These are phyloP conservation scores for Sebastes hopkinsi DNA, from an alignment of 2,797 vertebrate species.

Conservation along the genomic window DNA sequence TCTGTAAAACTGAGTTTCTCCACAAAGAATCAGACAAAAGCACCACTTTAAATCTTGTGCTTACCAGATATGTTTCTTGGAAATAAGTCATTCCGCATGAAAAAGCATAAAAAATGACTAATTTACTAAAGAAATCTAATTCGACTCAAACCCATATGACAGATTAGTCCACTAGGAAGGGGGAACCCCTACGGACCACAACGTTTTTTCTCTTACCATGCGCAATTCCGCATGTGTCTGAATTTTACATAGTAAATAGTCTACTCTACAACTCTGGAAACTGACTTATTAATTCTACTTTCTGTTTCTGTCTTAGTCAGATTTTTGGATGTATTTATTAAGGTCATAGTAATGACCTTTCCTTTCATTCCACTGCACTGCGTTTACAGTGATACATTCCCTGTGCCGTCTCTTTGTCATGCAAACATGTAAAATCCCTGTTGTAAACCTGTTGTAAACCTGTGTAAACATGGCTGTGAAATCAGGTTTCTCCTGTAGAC, in stretches of 20 bases:
- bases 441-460: slow-evolving; percentile 1
- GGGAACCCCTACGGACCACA: not conserved
- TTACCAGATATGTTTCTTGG: too few species aligned
- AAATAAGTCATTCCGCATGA: too few species aligned
- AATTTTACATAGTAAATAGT: not conserved
- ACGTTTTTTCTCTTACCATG: not conserved
- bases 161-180: too few species aligned
- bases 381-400: not conserved
- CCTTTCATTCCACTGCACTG: not conserved
- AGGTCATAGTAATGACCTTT: slow-evolving; percentile 11
- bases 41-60: too few species aligned
- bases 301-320: slow-evolving; percentile 7
- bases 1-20: too few species aligned
- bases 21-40: too few species aligned
- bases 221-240: not conserved
- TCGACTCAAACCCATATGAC: too few species aligned
- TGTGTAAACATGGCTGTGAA: not conserved
- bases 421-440: not conserved
- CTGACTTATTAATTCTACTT: not conserved
- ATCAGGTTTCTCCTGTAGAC: not conserved
- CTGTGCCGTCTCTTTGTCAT: not conserved
- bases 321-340: slow-evolving; percentile 27
- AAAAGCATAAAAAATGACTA: not conserved
- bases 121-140: too few species aligned
- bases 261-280: slow-evolving; percentile 11